Percentiles rank a stretch among this genome's conserved stretches.
Evolutionary conservation across 2,888 invertebrate species (phyloP).

Genomic region (Amaurobius ferox): DNA sequence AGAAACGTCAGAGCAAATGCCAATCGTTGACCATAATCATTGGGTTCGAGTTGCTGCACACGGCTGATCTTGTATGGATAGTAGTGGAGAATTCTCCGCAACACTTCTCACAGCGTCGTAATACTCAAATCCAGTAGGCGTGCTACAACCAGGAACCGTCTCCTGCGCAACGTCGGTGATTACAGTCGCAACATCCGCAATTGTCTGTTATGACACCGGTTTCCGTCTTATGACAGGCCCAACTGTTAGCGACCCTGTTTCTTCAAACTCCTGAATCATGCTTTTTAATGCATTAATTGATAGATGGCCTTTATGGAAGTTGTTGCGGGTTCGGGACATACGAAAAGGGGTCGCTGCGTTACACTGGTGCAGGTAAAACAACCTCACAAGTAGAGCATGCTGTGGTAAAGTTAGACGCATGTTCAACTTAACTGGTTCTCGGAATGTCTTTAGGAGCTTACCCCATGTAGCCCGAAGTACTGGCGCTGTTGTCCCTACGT

Average conservation of each 20-base stretch:
- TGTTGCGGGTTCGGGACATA: background rate
- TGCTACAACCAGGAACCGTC: background rate
- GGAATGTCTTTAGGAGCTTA: no score
- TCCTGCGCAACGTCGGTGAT: background rate
- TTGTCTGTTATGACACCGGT: background rate
- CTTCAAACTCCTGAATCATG: no score
- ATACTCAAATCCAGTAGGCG: background rate
- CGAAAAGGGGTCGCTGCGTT: background rate
- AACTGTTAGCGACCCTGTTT: no score
- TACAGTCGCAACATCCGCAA: background rate
- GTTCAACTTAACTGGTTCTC: no score
- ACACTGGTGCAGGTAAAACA: background rate
- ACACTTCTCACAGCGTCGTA: background rate
- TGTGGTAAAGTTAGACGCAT: background rate
- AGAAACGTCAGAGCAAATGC: conserved; percentile 17
- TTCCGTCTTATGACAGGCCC: background rate
- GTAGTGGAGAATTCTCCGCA: background rate
- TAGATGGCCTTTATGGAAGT: background rate
- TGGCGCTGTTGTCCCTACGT: no score
- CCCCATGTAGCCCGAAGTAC: no score
- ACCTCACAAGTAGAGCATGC: background rate
- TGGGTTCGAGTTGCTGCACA: background rate
- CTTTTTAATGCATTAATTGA: no score
- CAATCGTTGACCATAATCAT: background rate
- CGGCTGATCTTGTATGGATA: conserved; percentile 20